Base-by-base conservation (phyloP, 2,797 vertebrate genomes). In the Acropternis orthonyx region DNA sequence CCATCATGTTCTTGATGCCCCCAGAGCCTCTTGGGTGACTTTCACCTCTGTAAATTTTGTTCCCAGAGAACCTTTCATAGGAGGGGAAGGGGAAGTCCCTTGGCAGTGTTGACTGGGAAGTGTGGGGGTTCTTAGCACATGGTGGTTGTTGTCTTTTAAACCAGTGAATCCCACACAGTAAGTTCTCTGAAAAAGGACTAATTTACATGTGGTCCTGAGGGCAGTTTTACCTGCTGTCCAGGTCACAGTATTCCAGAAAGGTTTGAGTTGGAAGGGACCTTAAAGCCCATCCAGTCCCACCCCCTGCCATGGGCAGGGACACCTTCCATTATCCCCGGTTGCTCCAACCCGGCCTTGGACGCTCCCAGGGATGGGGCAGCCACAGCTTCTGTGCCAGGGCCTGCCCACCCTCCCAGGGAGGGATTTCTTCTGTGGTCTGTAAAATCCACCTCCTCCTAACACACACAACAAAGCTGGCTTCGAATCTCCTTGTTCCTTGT, bases 81-180 rank as follows among this genome's bases (percentile, higher is more conserved):
- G 36, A 23, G 30, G 66, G 46, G 32, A 20, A 80, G 56, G 69
- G 28, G 7, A n/a, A 19, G 22, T 51, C 61, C 71, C 27, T 43
- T 72, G 84, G 68, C 37, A 73, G 59, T 23, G 1, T 10, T 16
- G 69, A 3, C 3, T 39, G 28, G 20, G 46, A 16, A 26, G 24
- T 0, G 3, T 19, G 19, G 13, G 32, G 27, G 14, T 41, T 41
- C 12, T 19, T n/a, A 72, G 39, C 39, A 21, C 9, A 0, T 2
- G 21, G 20, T 21, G 21, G 23, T 44, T 73, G 26, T 3, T 48
- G 27, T 27, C 16, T 67, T 80, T 82, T 48, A 41, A 76, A 72
- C 7, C 63, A 30, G 12, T 32, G n/a, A 76, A 51, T 37, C 55
- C 16, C 14, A n/a, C 2, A 0, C 16, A n/a, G n/a, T 2, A 14